Conservation (phyloP, 2,113 vertebrate genomes). For the Corythornis vintsioides region DNA sequence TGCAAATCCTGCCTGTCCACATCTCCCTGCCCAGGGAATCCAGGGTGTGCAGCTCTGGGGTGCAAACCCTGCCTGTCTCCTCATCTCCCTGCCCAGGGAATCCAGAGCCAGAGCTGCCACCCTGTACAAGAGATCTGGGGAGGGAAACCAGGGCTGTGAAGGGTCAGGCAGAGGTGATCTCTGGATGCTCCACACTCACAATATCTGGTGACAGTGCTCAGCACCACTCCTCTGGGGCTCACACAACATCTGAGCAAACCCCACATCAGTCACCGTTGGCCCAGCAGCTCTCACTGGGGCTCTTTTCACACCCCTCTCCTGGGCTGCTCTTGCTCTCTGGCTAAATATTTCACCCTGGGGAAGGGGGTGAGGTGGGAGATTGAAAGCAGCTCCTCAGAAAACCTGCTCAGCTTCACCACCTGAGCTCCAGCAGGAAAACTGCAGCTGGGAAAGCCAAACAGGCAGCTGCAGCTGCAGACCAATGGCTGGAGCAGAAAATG, state of each 20-base stretch:
- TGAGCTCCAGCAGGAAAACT: neutral
- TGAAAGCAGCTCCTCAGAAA: neutral
- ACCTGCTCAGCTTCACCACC: neutral
- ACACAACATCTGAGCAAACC: neutral
- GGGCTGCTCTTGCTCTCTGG: neutral
- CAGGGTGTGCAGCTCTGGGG: rapidly evolving
- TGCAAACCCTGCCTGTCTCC: neutral
- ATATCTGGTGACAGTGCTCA: neutral
- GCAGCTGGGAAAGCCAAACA: neutral
- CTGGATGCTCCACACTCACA: neutral
- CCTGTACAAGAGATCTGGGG: rapidly evolving
- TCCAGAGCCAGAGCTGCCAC: neutral
- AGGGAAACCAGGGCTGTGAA: neutral
- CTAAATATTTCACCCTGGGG: rapidly evolving
- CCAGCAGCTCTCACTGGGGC: neutral
- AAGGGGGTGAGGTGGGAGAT: neutral
- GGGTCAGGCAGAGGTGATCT: neutral
- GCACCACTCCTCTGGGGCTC: neutral
- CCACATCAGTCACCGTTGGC: neutral
- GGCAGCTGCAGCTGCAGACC: constrained; percentile 14
- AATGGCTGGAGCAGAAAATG: neutral
- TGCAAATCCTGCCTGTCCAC: neutral
- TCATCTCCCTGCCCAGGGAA: neutral
- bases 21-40: neutral
- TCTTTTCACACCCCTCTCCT: neutral